A percentile compares a stretch with the other conserved stretches of the same genome.
phyloP scores from a whole-genome alignment of 2,888 invertebrate genomes.

The Nasonia oneida region DNA sequence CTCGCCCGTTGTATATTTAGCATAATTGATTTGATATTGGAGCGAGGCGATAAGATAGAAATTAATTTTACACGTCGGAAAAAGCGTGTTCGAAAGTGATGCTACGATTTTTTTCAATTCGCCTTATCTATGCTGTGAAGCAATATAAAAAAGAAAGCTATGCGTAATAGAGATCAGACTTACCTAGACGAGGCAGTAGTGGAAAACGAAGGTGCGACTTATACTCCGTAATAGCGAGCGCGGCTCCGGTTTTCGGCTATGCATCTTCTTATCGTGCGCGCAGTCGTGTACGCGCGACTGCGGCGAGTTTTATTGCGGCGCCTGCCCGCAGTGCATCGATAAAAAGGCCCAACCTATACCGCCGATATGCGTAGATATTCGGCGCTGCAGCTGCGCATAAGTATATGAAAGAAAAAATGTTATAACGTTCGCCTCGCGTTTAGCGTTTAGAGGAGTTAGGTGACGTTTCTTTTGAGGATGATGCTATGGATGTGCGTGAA shows the following conservation, averaged over 20 bases:
- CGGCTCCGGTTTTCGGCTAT: not conserved
- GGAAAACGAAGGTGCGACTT: not conserved
- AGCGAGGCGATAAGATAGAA: not conserved
- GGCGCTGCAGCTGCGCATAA: not conserved
- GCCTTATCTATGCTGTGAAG: no score
- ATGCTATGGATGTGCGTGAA: not conserved
- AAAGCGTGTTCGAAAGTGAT: not conserved
- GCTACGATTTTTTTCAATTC: not conserved
- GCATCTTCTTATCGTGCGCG: constrained; percentile 50
- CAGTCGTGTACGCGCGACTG: not conserved
- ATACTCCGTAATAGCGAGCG: not conserved
- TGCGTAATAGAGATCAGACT: not conserved
- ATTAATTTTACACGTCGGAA: not conserved
- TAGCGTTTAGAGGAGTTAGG: not conserved
- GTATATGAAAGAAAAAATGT: not conserved
- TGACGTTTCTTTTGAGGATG: not conserved
- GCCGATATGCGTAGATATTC: not conserved
- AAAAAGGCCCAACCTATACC: not conserved
- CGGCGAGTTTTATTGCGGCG: constrained; percentile 21
- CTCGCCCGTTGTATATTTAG: no score
- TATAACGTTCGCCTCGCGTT: not conserved
- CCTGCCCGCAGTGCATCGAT: constrained; percentile 4
- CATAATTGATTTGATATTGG: no score
- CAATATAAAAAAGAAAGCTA: not conserved
- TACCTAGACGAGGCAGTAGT: not conserved